Conservation (phyloP, 2,888 invertebrate species). For the Auanema freiburgensis region DNA sequence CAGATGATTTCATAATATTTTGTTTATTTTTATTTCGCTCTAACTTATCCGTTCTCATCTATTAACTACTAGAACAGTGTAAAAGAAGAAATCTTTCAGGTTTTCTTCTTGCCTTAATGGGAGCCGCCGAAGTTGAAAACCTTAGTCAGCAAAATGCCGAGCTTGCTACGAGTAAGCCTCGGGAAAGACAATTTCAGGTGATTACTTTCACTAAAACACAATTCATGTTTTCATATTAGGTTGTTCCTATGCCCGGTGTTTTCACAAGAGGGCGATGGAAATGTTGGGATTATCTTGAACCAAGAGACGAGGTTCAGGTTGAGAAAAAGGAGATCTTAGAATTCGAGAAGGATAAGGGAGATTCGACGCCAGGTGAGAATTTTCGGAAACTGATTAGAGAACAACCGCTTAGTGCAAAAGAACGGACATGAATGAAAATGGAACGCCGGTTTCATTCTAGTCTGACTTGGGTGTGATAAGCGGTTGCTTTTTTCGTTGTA, state of each 20-base stretch:
- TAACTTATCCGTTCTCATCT: no score
- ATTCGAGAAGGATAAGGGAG: constrained; percentile 13
- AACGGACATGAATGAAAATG: not conserved
- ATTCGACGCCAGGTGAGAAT: not conserved
- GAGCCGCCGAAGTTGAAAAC: constrained; percentile 16
- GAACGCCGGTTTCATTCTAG: not conserved
- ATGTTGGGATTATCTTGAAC: constrained; percentile 29
- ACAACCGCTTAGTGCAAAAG: not conserved
- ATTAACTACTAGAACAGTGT: no score
- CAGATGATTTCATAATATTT: no score
- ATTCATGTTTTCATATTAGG: constrained; percentile 27
- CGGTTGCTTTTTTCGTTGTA: no score
- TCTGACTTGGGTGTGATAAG: not conserved
- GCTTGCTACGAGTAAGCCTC: constrained; percentile 10
- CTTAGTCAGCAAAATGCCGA: constrained; percentile 10
- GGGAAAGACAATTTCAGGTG: constrained; percentile 22
- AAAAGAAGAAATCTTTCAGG: no score
- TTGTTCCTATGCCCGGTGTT: constrained; percentile 58
- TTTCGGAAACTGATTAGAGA: not conserved
- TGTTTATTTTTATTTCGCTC: no score
- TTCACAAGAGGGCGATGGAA: constrained; percentile 61
- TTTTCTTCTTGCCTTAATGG: constrained; percentile 7
- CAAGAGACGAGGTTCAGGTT: constrained; percentile 8
- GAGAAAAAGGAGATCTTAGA: constrained; percentile 10
- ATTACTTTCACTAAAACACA: not conserved